Evolutionary conservation across 2,113 vertebrate species (phyloP), one percentile per base, ranked within the genome.

Genomic region (Trematomus loennbergii): DNA sequence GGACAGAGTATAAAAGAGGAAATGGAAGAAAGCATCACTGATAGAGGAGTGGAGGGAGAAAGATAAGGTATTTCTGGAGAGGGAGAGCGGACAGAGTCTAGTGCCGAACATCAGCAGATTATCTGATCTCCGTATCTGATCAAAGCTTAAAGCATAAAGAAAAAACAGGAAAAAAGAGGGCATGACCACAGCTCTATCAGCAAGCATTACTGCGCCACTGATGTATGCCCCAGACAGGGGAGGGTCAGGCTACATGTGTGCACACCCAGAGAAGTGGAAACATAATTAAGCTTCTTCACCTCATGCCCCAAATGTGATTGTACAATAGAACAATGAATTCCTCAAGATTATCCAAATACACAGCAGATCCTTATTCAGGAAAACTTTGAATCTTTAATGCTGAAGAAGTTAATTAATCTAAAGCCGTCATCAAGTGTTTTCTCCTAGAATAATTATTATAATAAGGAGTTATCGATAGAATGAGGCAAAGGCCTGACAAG

Each of bases 71-170:
- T 79, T 78, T 82, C 58, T 79, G 52, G 66, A 66, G 66, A 67
- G 69, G 59, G 45, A 69, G 70, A 73, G 78, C 70, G 40, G 25
- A 40, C 54, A 16, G 60, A 83, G 57, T 75, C 48, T 9, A 71
- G 59, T 18, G 43, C 67, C 73, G 81, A 81, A 86, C 55, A 72
- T 82, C 55, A 82, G 75, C 53, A 87, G 63, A 87, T 76, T 75
- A 91, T 91, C 71, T 79, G 78, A 85, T 85, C 45, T 62, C 20
- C 50, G 25, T 43, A 79, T 87, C 70, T 86, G 70, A 85, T 88
- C 68, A 72, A 72, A 74, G 67, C 46, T 48, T 10, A 62, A 46
- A 80, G 46, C 46, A 48, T 40, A 52, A 66, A 48, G 12, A 17
- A 72, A 46, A 68, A 59, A 36, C 0, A 29, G 36, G 36, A 49